Evolutionary conservation across 2,113 vertebrate species (phyloP).

Genomic region (Embiotoca jacksoni): DNA sequence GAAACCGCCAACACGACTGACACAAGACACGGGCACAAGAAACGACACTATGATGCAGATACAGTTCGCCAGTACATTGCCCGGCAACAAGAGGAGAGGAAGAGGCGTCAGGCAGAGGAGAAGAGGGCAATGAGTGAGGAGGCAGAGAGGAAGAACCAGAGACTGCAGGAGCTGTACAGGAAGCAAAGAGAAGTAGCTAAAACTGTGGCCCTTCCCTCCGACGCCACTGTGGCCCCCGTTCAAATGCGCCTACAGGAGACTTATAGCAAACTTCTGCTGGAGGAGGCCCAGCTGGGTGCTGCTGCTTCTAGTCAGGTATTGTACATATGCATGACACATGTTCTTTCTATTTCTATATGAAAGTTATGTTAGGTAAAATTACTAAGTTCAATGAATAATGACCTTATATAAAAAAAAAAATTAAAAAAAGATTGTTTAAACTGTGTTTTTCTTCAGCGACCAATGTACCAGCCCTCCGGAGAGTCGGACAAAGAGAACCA

Average conservation of each 20-base stretch:
- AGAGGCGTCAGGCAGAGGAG: conserved; percentile 90
- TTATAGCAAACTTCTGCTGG: conserved; percentile 89
- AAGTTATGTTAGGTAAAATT: too few species aligned
- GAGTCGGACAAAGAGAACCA: conserved; percentile 99
- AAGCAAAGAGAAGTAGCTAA: conserved; percentile 85
- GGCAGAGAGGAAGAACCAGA: conserved; percentile 81
- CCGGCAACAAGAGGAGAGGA: conserved; percentile 93
- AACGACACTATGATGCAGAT: conserved; percentile 93
- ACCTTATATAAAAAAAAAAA: not conserved
- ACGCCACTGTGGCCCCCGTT: conserved; percentile 76
- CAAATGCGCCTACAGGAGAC: conserved; percentile 86
- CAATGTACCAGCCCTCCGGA: conserved; percentile 95
- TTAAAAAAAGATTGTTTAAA: not conserved
- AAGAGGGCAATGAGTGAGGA: conserved; percentile 90
- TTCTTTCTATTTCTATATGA: too few species aligned
- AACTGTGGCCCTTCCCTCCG: conserved; percentile 59
- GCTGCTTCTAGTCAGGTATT: conserved; percentile 56
- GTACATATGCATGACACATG: too few species aligned
- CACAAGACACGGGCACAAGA: conserved; percentile 81
- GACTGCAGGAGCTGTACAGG: conserved; percentile 95
- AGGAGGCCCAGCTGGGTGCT: conserved; percentile 81
- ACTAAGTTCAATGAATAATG: too few species aligned
- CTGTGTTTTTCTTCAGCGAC: conserved; percentile 76
- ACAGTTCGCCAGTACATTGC: conserved; percentile 93
- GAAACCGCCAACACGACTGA: conserved; percentile 76